These are phyloP conservation scores for Standfussiana lucernea DNA, from an alignment of 2,888 invertebrate species.

Conservation along the genomic window DNA sequence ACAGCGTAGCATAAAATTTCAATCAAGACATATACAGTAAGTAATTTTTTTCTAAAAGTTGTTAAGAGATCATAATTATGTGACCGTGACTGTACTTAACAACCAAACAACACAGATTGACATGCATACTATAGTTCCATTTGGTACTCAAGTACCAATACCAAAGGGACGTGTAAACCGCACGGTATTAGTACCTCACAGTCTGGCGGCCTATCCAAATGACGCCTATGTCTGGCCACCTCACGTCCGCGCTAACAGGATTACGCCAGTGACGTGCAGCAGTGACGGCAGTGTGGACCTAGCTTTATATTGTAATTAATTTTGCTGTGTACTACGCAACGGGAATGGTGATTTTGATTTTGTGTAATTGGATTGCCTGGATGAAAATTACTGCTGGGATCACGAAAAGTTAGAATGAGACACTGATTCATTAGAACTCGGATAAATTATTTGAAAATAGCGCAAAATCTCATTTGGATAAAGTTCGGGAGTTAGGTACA, in stretches of 20 bases:
- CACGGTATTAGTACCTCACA: slow-evolving; percentile 31
- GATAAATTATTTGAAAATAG: neutral
- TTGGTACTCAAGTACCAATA: slow-evolving; percentile 1
- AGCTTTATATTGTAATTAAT: slow-evolving; percentile 63
- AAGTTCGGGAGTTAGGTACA: neutral
- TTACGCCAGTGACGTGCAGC: slow-evolving; percentile 62
- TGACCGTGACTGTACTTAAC: neutral
- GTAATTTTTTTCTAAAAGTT: neutral
- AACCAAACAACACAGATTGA: slow-evolving; percentile 18
- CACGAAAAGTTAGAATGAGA: too few relatives aligned
- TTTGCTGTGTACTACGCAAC: slow-evolving; percentile 31
- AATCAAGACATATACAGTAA: neutral
- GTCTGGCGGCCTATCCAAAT: slow-evolving; percentile 52
- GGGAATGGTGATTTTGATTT: slow-evolving; percentile 34
- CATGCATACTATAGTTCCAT: slow-evolving; percentile 7
- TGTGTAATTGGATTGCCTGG: slow-evolving; percentile 19
- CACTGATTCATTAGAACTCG: neutral
- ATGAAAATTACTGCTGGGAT: neutral
- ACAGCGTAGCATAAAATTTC: neutral
- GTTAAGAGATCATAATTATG: neutral
- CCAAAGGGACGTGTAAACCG: slow-evolving; percentile 47
- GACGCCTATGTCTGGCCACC: slow-evolving; percentile 49
- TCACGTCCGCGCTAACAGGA: slow-evolving; percentile 67
- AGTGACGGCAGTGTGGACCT: slow-evolving; percentile 43
- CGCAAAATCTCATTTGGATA: neutral